Evolutionary conservation across 2,797 vertebrate genomes (phyloP), one percentile per base, ranked within the genome.

Genomic region (Artibeus jamaicensis): DNA sequence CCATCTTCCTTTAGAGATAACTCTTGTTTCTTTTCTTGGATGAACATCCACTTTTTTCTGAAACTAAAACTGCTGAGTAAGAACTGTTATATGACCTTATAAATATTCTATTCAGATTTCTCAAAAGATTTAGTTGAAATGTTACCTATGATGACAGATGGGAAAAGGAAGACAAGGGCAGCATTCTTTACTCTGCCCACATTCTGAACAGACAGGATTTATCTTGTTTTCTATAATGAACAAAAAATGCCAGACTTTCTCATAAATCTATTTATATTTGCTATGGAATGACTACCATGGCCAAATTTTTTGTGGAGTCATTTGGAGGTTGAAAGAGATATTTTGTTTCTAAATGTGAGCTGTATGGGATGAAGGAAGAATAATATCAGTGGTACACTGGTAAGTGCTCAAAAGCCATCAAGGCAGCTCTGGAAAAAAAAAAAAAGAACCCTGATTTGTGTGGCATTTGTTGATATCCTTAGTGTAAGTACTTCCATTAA

Each of bases 61-160:
- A 93, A 92, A 89, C 44, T 39, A 37, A 96, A 87, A 79, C 79
- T 97, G 70, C 65, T 95, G 85, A 94, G 87, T 88, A 82, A 24
- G 83, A 84, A 57, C 26, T 62, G 32, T 39, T 91, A 77, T 89
- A 89, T 79, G 71, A 29, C 22, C 81, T 96, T 92, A 94, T 95
- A 96, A 97, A 97, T 94, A 96, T 97, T 97, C 86, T 86, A 81
- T 84, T 94, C 39, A 53, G 62, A 77, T 79, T 86, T 88, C 88
- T 90, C 71, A 71, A 44, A 91, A 96, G 93, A 96, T 97, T 93
- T 98, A 96, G 85, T 74, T 92, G 92, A 93, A 91, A 92, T 90
- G 90, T 93, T 92, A 95, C 90, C 93, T 86, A 34, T 71, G 57
- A 93, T 91, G 92, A 96, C 79, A 95, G 90, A 95, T 70, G 93